Conservation (phyloP, 37 sponge, comb jelly and placozoan genomes). For the Aplysina aerophoba region DNA sequence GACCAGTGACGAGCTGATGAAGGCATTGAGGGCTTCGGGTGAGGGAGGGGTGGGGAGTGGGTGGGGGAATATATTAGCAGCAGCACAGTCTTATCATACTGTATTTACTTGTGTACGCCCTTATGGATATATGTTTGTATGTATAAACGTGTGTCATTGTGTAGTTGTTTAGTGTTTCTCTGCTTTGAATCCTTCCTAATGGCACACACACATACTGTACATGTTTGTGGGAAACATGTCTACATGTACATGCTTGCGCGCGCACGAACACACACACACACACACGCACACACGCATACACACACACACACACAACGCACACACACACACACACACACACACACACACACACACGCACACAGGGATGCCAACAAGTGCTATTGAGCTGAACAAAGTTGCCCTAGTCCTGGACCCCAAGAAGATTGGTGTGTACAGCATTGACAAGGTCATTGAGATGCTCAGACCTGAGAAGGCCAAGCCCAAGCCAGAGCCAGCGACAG, state of each 20-base stretch:
- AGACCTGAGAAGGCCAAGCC: constrained; percentile 10
- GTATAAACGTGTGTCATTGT: not conserved
- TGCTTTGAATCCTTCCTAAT: too few relatives aligned
- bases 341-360: too few relatives aligned
- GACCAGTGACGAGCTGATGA: constrained; percentile 81
- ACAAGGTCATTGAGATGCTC: constrained; percentile 9
- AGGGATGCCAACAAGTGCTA: constrained; percentile 75
- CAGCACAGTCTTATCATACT: not conserved
- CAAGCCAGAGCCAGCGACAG: constrained; percentile 38
- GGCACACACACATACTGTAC: too few relatives aligned
- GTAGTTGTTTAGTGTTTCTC: not conserved
- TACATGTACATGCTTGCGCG: too few relatives aligned
- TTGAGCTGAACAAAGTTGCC: constrained; percentile 83
- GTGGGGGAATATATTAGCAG: not conserved
- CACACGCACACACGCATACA: too few relatives aligned
- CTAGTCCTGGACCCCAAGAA: constrained; percentile 55
- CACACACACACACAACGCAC: not conserved
- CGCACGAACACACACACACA: too few relatives aligned
- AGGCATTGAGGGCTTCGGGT: constrained; percentile 77
- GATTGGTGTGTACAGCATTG: constrained; percentile 26
- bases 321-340: too few relatives aligned
- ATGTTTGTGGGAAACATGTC: too few relatives aligned
- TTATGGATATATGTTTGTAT: too few relatives aligned
- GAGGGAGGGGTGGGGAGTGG: not conserved
- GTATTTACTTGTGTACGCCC: not conserved